phyloP scores from a whole-genome alignment of 2,797 vertebrate species.

The Uromys caudimaculatus region DNA sequence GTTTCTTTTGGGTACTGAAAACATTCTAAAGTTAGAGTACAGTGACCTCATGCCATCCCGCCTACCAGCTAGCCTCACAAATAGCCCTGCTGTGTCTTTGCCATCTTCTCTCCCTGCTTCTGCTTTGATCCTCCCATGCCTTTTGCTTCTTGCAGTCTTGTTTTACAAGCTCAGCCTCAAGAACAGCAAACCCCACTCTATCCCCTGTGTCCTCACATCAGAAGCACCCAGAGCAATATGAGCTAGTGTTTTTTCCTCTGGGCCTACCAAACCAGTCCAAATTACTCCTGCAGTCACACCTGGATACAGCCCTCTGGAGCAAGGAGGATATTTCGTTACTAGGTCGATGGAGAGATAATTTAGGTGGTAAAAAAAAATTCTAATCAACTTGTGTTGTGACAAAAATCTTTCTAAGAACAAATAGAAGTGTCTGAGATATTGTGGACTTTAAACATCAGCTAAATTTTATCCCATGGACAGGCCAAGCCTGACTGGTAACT shows the following conservation, averaged over 20 bases:
- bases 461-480: neutral
- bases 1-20: neutral
- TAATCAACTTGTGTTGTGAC: neutral
- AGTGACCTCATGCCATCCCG: neutral
- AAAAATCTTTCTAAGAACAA: neutral
- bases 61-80: slow-evolving; percentile 34
- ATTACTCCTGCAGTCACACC: neutral
- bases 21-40: slow-evolving; percentile 38
- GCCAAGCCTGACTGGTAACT: neutral
- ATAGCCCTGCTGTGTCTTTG: neutral
- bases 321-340: neutral
- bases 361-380: neutral
- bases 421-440: neutral
- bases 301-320: neutral
- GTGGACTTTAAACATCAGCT: neutral
- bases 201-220: neutral
- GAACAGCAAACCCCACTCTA: neutral
- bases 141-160: neutral
- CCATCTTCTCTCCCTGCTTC: neutral
- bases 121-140: neutral
- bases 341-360: neutral
- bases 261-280: neutral
- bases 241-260: neutral
- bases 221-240: neutral
- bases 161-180: neutral